Evolutionary conservation across 2,888 invertebrate species (phyloP).

Genomic region (Bimastos eiseni): DNA sequence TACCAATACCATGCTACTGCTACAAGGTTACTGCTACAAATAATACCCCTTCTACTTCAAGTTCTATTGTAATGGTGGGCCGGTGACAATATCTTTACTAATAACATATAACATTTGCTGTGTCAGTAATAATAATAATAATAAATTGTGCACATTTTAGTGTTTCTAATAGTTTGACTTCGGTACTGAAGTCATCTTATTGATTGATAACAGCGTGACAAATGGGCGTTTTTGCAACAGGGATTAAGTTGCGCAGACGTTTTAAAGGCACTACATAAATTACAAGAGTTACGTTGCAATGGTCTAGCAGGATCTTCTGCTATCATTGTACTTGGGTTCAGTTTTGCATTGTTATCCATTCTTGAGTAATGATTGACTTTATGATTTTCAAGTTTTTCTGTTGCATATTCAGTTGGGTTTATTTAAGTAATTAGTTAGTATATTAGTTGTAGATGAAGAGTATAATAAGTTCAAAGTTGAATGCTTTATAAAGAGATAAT

Average conservation of each 20-base stretch:
- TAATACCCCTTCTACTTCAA: neutral
- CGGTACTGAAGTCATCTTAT: neutral
- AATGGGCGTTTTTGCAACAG: neutral
- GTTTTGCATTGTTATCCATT: neutral
- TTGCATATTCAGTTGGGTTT: neutral
- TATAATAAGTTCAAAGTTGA: neutral
- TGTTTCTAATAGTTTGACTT: neutral
- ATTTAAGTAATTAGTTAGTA: neutral
- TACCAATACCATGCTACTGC: neutral
- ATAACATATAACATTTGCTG: no score
- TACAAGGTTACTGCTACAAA: neutral
- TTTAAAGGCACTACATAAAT: neutral
- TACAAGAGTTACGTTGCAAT: neutral
- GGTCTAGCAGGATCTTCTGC: neutral
- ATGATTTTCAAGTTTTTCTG: neutral
- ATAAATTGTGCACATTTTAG: neutral
- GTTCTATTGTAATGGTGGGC: neutral
- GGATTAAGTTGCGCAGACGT: neutral
- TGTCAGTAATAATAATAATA: neutral
- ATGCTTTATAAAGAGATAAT: no score
- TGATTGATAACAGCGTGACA: neutral
- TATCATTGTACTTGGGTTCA: neutral
- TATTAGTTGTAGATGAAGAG: neutral
- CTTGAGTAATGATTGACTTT: neutral
- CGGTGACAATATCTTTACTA: neutral